Conservation (phyloP, 2,113 vertebrate genomes). For the Malurus alboscapulatus region DNA sequence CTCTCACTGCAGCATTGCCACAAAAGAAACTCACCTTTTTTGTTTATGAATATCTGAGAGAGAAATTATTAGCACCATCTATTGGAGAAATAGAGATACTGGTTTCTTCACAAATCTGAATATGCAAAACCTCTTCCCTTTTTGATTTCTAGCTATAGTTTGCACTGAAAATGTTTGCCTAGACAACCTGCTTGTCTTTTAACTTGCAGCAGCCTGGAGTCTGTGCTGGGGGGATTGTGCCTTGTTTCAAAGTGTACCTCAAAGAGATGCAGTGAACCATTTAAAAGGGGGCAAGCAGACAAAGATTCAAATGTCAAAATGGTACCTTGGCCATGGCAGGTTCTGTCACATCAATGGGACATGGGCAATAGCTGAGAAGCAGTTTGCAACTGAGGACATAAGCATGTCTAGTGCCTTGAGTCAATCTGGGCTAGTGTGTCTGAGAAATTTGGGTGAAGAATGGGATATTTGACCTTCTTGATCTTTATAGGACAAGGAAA, state of each 20-base stretch:
- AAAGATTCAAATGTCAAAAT: constrained; percentile 43
- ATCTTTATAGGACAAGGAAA: neutral
- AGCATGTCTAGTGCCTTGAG: neutral
- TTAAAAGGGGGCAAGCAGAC: constrained; percentile 18
- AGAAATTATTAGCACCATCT: constrained; percentile 59
- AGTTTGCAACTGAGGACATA: neutral
- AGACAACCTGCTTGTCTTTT: neutral
- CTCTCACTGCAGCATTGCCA: neutral
- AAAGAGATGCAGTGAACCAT: constrained; percentile 32
- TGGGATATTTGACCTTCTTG: constrained; percentile 3
- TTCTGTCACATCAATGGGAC: constrained; percentile 40
- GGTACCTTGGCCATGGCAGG: neutral
- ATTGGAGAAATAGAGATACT: constrained; percentile 19
- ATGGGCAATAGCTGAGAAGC: neutral
- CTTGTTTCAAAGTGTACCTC: neutral
- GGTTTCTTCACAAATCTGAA: neutral
- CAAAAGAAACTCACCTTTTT: neutral
- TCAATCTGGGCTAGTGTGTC: neutral
- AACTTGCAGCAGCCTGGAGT: neutral
- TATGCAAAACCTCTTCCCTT: neutral
- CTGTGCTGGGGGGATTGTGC: neutral
- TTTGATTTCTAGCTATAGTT: neutral
- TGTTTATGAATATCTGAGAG: neutral
- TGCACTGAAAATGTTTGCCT: neutral
- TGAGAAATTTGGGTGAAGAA: neutral